Evolutionary conservation across 92 coral and sea anemone species (phyloP).

Genomic region (Bergia puertoricense): DNA sequence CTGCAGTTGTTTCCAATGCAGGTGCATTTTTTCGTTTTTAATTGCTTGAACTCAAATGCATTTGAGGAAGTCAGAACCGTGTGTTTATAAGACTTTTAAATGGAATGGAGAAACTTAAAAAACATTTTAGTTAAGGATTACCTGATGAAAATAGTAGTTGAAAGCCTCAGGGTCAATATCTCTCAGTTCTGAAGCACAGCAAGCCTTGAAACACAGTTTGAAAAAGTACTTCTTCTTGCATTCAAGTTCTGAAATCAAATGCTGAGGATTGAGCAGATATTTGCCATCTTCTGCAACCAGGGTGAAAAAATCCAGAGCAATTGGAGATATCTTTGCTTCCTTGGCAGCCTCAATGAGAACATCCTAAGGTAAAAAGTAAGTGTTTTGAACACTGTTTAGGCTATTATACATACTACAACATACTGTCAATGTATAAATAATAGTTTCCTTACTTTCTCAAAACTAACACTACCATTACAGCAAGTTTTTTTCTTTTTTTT

Average conservation of each 20-base stretch:
- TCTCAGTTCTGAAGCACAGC: conserved; percentile 70
- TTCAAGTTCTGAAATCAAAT: conserved; percentile 64
- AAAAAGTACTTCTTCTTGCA: conserved; percentile 69
- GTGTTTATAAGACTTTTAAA: too few species aligned
- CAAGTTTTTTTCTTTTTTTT: too few species aligned
- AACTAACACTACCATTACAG: too few species aligned
- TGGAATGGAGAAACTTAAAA: too few species aligned
- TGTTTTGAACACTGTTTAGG: too few species aligned
- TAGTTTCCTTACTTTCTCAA: too few species aligned
- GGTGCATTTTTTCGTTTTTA: too few species aligned
- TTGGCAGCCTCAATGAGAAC: conserved; percentile 80
- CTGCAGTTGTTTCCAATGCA: too few species aligned
- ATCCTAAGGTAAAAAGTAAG: conserved; percentile 63
- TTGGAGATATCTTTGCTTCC: conserved; percentile 63
- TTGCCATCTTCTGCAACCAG: conserved; percentile 77
- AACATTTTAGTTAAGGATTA: background rate
- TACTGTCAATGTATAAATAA: too few species aligned
- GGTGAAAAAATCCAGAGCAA: conserved; percentile 84
- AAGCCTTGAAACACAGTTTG: conserved; percentile 78
- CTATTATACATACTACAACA: too few species aligned
- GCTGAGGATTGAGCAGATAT: conserved; percentile 70
- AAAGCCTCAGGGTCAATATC: conserved; percentile 58
- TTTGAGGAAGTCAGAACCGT: too few species aligned
- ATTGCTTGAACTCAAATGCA: too few species aligned
- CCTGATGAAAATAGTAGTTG: conserved; percentile 88